These are phyloP conservation scores for Agonopterix alstromeriana DNA, from an alignment of 2,888 invertebrate genomes.

Conservation along the genomic window DNA sequence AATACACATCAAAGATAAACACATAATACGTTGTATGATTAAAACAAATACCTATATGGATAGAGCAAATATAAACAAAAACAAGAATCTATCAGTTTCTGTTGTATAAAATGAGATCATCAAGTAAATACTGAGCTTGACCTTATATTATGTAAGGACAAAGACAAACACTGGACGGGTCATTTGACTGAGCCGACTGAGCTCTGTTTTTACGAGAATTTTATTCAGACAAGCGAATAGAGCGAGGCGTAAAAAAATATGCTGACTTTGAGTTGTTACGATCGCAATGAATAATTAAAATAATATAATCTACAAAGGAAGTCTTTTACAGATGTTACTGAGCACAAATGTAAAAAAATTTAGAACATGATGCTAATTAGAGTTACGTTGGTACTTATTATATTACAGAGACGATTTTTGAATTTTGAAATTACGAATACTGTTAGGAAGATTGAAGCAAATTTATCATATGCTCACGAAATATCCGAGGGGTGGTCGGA, in stretches of 20 bases:
- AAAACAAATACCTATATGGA: not conserved
- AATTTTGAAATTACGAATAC: no score
- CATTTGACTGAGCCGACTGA: conserved; percentile 10
- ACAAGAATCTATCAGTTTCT: not conserved
- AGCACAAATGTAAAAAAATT: no score
- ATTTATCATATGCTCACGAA: no score
- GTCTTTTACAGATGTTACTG: no score
- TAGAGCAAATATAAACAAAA: conserved; percentile 3
- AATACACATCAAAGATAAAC: no score
- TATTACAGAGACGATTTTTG: no score
- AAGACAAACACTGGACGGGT: conserved; percentile 13
- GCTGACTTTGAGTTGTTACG: conserved; percentile 8
- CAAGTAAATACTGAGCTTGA: conserved; percentile 10
- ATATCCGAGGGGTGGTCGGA: no score
- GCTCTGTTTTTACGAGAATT: conserved; percentile 10
- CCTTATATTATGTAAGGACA: conserved; percentile 14
- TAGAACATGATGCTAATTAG: no score
- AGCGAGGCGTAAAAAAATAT: not conserved
- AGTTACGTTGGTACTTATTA: no score
- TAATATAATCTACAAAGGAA: no score
- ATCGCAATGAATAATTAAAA: conserved; percentile 14
- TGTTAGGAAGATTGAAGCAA: no score
- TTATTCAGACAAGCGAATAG: conserved; percentile 9
- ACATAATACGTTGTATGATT: no score
- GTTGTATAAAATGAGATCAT: conserved; percentile 5